phyloP scores from a whole-genome alignment of 2,888 invertebrate species.

The Boloria selene region DNA sequence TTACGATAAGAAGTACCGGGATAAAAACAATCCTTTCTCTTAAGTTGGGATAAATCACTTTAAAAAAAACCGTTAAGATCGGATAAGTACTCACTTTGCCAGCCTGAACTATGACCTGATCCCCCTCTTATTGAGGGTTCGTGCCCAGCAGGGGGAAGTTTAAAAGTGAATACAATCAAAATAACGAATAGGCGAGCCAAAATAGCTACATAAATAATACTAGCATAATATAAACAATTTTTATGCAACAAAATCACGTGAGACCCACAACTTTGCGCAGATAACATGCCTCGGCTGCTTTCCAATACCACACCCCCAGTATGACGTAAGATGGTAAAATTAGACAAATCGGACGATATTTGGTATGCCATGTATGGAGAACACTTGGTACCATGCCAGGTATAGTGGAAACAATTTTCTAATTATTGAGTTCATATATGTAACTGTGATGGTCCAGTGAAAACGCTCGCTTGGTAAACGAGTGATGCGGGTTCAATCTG shows the following conservation, averaged over 20 bases:
- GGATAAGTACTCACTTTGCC: too few species aligned
- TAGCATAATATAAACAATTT: slow-evolving; percentile 1
- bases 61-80: too few species aligned
- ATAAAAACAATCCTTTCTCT: too few species aligned
- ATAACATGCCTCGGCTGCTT: slow-evolving; percentile 13
- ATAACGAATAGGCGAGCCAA: not conserved
- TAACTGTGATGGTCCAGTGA: too few species aligned
- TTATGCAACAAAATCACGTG: slow-evolving; percentile 32
- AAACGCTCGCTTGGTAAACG: too few species aligned
- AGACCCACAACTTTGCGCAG: slow-evolving; percentile 30
- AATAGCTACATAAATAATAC: not conserved
- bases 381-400: slow-evolving; percentile 4
- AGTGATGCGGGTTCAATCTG: too few species aligned
- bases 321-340: slow-evolving; percentile 33
- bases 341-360: slow-evolving; percentile 36
- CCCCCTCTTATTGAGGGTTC: too few species aligned
- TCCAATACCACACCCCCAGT: slow-evolving; percentile 39
- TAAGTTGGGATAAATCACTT: too few species aligned
- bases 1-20: too few species aligned
- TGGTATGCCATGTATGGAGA: slow-evolving; percentile 28
- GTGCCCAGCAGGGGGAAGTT: too few species aligned
- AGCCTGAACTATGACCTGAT: too few species aligned
- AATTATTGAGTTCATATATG: not conserved
- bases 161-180: not conserved
- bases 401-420: not conserved